Base-by-base conservation (phyloP, 2,113 vertebrate species). In the Coryphaenoides rupestris region DNA sequence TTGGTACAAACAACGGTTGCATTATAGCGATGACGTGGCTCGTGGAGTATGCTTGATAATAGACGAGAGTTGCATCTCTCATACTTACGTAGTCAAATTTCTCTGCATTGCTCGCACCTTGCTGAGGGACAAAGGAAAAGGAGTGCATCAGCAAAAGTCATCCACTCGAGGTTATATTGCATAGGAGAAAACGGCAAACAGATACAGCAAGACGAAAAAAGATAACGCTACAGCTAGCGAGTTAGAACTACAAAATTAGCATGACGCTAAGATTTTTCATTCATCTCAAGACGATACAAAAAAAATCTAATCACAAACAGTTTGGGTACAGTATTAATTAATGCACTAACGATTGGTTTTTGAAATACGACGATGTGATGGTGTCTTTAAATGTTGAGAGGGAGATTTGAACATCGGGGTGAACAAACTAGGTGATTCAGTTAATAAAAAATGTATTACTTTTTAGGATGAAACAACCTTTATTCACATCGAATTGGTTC, bases 31-130 rank as follows among this genome's bases (percentile, higher is more conserved):
- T 17, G 9, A 40, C 5, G 33, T 40, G 33, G 33, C 1, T 10
- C 9, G 9, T 2, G 7, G 2, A 13, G 33, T 12, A 13, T 50
- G 17, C n/a, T 13, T 17, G n/a, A 50, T 17, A 50, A 50, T 17
- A 50, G 2, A 50, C 16, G 5, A 50, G 15, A 1, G 47, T 50
- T 16, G 1, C 46, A 7, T 0, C 12, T 74, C 2, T 17, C 1
- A 60, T 73, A 98, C 97, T 98, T 86, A 98, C 96, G 68, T 98
- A 98, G 85, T 99, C 96, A 92, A 99, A 99, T 75, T 95, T 98
- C 74, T 98, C 96, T 22, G 97, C 96, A n/a, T 95, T 98, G 89
- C 94, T 89, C 77, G 87, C 92, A 89, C 91, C 92, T 91, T 96
- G 96, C 97, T 99, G 91, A 84, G 24, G 65, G 74, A 57, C 69